phyloP scores from a whole-genome alignment of 1,140 invertebrate species.

The Trichonephila inaurata region DNA sequence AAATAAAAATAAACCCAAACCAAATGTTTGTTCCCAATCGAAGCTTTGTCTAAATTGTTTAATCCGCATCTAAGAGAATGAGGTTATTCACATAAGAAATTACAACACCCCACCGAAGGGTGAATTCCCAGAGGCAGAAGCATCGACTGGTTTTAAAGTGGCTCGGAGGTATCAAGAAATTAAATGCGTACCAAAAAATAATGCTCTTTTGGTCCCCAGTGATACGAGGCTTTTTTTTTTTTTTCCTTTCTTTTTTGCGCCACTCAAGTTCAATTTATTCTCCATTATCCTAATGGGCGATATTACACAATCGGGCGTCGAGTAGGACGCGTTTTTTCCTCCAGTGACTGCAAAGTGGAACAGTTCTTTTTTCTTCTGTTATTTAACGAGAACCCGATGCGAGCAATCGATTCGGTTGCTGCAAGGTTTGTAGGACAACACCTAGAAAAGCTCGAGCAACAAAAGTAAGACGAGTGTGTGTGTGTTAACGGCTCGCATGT shows the following conservation, averaged over 20 bases:
- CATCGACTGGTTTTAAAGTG: too few relatives aligned
- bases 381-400: neutral
- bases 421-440: conserved; percentile 37
- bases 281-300: conserved; percentile 13
- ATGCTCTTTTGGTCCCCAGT: neutral
- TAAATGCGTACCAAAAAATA: neutral
- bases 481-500: conserved; percentile 6
- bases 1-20: too few relatives aligned
- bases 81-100: too few relatives aligned
- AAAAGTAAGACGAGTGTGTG: conserved; percentile 18
- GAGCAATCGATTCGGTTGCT: conserved; percentile 1
- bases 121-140: too few relatives aligned
- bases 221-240: neutral
- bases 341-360: neutral
- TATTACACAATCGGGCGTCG: conserved; percentile 17
- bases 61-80: too few relatives aligned
- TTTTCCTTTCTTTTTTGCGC: neutral
- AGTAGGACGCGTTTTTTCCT: conserved; percentile 12
- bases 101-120: too few relatives aligned
- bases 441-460: neutral
- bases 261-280: conserved; percentile 4
- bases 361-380: neutral
- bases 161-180: neutral
- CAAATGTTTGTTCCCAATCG: too few relatives aligned
- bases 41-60: too few relatives aligned